phyloP scores from a whole-genome alignment of 1,140 invertebrate species.

The Drosophila orena region DNA sequence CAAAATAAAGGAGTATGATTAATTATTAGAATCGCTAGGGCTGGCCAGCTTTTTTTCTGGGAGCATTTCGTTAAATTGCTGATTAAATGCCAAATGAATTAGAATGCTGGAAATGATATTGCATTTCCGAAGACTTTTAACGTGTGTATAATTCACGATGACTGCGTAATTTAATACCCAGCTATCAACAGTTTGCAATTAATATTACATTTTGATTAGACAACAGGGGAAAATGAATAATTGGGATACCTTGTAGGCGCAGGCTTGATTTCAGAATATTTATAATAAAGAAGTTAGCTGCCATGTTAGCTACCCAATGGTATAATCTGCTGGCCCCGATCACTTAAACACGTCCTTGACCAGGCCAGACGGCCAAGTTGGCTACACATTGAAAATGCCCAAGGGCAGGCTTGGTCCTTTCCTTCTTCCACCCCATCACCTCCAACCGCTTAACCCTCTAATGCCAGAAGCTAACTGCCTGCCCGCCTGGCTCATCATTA shows the following conservation, averaged over 20 bases:
- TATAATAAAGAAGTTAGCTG: background rate
- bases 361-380: constrained; percentile 15
- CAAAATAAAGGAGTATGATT: background rate
- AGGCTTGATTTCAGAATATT: too few species aligned
- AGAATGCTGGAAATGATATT: background rate
- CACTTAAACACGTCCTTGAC: constrained; percentile 53
- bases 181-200: background rate
- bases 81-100: constrained; percentile 9
- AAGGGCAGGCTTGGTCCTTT: constrained; percentile 32
- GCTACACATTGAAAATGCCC: constrained; percentile 53
- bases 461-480: constrained; percentile 36
- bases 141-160: background rate
- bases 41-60: background rate
- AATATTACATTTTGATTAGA: background rate
- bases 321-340: constrained; percentile 1
- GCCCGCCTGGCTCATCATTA: constrained; percentile 29
- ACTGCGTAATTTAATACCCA: background rate
- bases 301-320: background rate
- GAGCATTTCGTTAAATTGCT: constrained; percentile 4
- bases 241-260: too few species aligned
- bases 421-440: constrained; percentile 24
- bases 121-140: background rate
- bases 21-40: background rate
- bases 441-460: constrained; percentile 36
- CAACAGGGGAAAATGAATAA: too few species aligned